Percentiles rank a stretch among this genome's conserved stretches.
phyloP scores from a whole-genome alignment of 1,140 invertebrate species.

The Psilanteris sp. region DNA sequence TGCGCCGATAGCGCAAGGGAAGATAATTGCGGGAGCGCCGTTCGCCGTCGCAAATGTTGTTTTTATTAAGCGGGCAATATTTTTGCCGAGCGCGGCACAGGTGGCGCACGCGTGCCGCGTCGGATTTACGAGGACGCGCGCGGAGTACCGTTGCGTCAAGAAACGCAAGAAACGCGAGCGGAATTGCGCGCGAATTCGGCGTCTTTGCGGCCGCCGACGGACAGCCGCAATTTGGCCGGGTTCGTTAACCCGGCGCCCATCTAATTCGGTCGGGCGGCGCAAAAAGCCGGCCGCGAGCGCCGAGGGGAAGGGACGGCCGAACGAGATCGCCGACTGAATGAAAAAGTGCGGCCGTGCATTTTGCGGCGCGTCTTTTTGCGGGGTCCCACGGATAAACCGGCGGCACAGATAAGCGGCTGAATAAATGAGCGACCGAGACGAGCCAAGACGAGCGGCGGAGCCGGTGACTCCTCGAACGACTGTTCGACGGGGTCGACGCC shows the following conservation, averaged over 20 bases:
- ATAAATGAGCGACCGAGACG: constrained; percentile 70
- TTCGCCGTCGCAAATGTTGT: too few relatives aligned
- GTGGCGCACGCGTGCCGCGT: too few relatives aligned
- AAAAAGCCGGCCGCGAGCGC: not conserved
- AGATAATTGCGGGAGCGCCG: too few relatives aligned
- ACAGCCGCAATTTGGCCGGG: too few relatives aligned
- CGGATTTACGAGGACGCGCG: too few relatives aligned
- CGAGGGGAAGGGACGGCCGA: not conserved
- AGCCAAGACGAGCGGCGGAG: constrained; percentile 59
- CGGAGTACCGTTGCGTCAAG: too few relatives aligned
- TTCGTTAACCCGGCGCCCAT: not conserved
- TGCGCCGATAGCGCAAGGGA: too few relatives aligned
- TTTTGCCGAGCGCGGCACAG: too few relatives aligned
- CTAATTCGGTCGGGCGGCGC: constrained; percentile 1
- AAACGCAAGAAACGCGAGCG: too few relatives aligned
- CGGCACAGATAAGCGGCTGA: constrained; percentile 75
- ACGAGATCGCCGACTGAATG: constrained; percentile 11
- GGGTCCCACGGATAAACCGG: constrained; percentile 46
- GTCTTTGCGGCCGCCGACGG: too few relatives aligned
- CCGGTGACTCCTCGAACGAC: constrained; percentile 70
- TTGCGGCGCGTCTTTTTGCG: constrained; percentile 42
- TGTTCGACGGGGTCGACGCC: constrained; percentile 74
- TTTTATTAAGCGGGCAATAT: too few relatives aligned
- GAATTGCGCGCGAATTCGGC: too few relatives aligned
- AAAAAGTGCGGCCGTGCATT: constrained; percentile 30